Evolutionary conservation across 2,113 vertebrate species (phyloP), one percentile per base, ranked within the genome.

Genomic region (Rattus rattus): DNA sequence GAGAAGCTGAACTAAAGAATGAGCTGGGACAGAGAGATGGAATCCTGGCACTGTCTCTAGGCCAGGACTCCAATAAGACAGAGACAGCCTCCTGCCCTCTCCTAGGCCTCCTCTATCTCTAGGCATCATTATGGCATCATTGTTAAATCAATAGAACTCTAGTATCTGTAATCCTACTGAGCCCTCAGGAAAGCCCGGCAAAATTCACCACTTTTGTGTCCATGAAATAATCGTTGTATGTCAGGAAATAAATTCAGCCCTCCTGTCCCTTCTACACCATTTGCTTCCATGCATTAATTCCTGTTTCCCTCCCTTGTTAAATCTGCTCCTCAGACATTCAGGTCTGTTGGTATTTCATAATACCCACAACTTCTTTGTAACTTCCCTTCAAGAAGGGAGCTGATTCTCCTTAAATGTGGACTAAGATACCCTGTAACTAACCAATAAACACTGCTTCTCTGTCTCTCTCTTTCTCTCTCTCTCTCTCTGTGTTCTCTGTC

Each of bases 11-110:
- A 70, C 79, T 9, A 81, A 39, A 93, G 13, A 59, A 17, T 92
- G 96, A 97, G 88, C 94, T 89, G 96, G 98, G 98, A 96, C 0
- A 61, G 33, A 26, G 56, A 1, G 94, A 97, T 97, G 91, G 95
- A 94, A 67, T 85, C 47, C 72, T n/a, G 52, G 22, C 49, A 11
- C 10, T 0, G 6, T 0, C 63, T 20, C 28, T 61, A 70, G 28
- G 17, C 36, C 63, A 69, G 49, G 17, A 80, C 39, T 56, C 59
- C 43, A 36, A 8, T 5, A 81, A 6, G 75, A 67, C 33, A 67
- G 33, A 90, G 43, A 43, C 43, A 43, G 24, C 11, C 14, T 59
- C 24, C 36, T 73, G 11, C 43, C 16, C 19, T 63, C n/a, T 59
- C 72, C 33, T 12, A 49, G 30, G 43, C 16, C 90, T 76, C 3